phyloP scores from a whole-genome alignment of 2,888 invertebrate species.

The Ectropis crepuscularia region DNA sequence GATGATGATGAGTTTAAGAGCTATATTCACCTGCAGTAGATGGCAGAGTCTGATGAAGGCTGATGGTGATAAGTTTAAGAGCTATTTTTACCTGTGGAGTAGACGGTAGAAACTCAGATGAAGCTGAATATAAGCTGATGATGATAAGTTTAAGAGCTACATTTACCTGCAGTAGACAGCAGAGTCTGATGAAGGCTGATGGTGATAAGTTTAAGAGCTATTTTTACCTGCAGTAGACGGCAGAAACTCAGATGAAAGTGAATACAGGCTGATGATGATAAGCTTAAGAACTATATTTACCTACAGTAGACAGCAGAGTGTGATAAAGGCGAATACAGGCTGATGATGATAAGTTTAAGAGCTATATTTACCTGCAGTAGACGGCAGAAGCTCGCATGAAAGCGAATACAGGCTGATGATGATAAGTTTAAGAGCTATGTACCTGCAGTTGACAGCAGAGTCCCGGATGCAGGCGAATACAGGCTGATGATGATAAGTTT shows the following conservation, averaged over 20 bases:
- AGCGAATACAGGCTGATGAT: too few species aligned
- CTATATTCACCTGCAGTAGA: slow-evolving; percentile 91
- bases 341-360: not conserved
- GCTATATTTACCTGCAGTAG: slow-evolving; percentile 89
- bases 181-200: slow-evolving; percentile 84
- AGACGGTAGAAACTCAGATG: slow-evolving; percentile 91
- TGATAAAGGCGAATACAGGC: slow-evolving; percentile 53
- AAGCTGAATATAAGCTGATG: too few species aligned
- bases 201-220: not conserved
- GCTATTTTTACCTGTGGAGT: slow-evolving; percentile 93
- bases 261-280: too few species aligned
- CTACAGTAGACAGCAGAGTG: slow-evolving; percentile 95
- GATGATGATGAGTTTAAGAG: not conserved
- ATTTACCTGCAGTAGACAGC: slow-evolving; percentile 92
- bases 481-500: too few species aligned
- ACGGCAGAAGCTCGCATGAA: slow-evolving; percentile 94
- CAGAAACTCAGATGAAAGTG: slow-evolving; percentile 86
- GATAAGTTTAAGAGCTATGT: too few species aligned
- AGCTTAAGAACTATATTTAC: slow-evolving; percentile 55
- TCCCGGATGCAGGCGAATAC: slow-evolving; percentile 88
- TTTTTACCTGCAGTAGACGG: slow-evolving; percentile 92
- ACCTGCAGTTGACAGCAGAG: slow-evolving; percentile 94
- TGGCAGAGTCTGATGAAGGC: slow-evolving; percentile 93
- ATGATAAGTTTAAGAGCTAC: too few species aligned
- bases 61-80: too few species aligned